phyloP scores from a whole-genome alignment of 1,140 invertebrate species.

The Drosophila auraria region DNA sequence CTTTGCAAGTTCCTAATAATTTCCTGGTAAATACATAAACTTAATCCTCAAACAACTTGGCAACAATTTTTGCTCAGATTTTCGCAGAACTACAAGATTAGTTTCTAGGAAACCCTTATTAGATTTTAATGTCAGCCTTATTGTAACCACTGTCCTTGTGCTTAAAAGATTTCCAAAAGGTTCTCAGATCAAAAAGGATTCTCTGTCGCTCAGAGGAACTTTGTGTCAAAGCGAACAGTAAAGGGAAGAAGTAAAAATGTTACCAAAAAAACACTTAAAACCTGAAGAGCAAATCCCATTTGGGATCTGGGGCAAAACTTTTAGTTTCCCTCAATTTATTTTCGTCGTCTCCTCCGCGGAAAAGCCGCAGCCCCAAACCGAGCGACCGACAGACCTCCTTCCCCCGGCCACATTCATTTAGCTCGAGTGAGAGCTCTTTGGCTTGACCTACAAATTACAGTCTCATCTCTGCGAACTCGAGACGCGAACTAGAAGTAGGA shows the following conservation, averaged over 20 bases:
- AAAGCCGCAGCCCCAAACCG: slow-evolving; percentile 21
- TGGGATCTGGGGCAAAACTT: slow-evolving; percentile 46
- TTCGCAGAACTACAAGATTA: not conserved
- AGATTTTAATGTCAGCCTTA: slow-evolving; percentile 2
- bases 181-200: not conserved
- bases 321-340: slow-evolving; percentile 51
- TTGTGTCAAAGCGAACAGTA: slow-evolving; percentile 9
- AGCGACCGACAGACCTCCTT: no score
- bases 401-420: slow-evolving; percentile 14
- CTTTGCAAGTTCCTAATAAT: not conserved
- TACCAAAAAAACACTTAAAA: slow-evolving; percentile 31
- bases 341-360: slow-evolving; percentile 19
- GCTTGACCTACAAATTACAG: slow-evolving; percentile 61
- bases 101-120: not conserved
- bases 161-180: slow-evolving; percentile 14
- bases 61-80: not conserved
- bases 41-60: not conserved
- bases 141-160: slow-evolving; percentile 11
- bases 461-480: slow-evolving; percentile 29
- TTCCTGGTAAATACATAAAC: not conserved
- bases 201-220: not conserved
- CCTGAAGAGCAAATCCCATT: slow-evolving; percentile 35
- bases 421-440: slow-evolving; percentile 4
- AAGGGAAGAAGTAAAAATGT: not conserved
- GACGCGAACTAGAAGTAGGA: not conserved